These are phyloP conservation scores for Porites divaricata DNA, from an alignment of 92 coral and sea anemone genomes.

Conservation along the genomic window DNA sequence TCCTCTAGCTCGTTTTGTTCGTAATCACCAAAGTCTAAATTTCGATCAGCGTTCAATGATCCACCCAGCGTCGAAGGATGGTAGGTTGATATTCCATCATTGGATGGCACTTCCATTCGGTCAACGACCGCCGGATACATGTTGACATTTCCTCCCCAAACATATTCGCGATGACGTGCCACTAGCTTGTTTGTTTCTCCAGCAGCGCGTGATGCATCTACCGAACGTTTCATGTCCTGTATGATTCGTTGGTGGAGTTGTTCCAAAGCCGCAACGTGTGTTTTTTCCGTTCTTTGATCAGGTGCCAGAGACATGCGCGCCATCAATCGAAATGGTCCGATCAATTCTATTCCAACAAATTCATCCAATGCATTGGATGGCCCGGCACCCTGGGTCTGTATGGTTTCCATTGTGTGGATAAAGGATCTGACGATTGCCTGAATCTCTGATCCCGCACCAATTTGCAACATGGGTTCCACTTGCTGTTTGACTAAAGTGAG, in stretches of 20 bases:
- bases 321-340: background rate
- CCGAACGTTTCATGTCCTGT: background rate
- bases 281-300: background rate
- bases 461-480: background rate
- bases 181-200: background rate
- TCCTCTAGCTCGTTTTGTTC: too few relatives aligned
- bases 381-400: background rate
- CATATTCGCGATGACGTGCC: background rate
- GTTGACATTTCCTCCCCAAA: background rate
- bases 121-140: background rate
- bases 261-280: background rate
- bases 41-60: background rate
- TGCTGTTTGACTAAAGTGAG: background rate
- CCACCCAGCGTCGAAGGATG: background rate
- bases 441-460: too few relatives aligned
- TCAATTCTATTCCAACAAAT: background rate
- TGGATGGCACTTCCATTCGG: too few relatives aligned
- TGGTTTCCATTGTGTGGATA: background rate
- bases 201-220: background rate
- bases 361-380: background rate
- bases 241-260: background rate
- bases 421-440: background rate
- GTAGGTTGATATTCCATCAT: too few relatives aligned
- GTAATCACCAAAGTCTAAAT: too few relatives aligned
- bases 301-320: background rate